Evolutionary conservation across 2,113 vertebrate genomes (phyloP), one percentile per base, ranked within the genome.

Genomic region (Chamaetylas fuelleborni): DNA sequence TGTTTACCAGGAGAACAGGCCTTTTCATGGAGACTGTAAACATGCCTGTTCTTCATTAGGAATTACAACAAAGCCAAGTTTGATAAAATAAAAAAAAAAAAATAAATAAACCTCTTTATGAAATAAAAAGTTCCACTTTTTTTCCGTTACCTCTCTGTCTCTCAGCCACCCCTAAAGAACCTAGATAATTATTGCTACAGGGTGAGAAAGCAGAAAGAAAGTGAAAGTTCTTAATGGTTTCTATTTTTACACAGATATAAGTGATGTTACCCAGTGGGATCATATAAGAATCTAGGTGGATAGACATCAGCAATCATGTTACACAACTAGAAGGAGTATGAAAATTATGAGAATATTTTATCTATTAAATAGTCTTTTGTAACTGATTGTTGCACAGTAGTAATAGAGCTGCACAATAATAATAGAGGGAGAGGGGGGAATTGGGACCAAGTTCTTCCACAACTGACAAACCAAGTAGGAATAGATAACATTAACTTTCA

Each of bases 181-280:
- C 29, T 34, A 72, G 76, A 25, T 84, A 85, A 92, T 93, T 95
- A 85, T 79, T 92, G 65, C 86, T 91, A 26, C 70, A 90, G 86
- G 57, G 66, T 47, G 26, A 90, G 61, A 92, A 87, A 89, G 33
- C 4, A 85, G 31, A 88, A 91, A 34, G 51, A 70, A 93, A 57
- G 51, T 80, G 38, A 62, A 91, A 92, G 38, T 65, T 64, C 12
- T 81, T 92, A 94, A 96, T 72, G 45, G 29, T 81, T 95, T 91
- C 89, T 93, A 85, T 92, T 95, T 95, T 96, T 91, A 77, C 18
- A 54, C 12, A 57, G 84, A 79, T 57, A 81, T 79, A 91, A 87
- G 40, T 95, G 0, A 42, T 42, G 33, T 57, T 67, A 84, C 31
- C 25, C n/a, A 25, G 9, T 47, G 82, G 67, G n/a, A 82, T 23